Base-by-base conservation (phyloP, 2,888 invertebrate species). In the Macrosoma leucophasiata region DNA sequence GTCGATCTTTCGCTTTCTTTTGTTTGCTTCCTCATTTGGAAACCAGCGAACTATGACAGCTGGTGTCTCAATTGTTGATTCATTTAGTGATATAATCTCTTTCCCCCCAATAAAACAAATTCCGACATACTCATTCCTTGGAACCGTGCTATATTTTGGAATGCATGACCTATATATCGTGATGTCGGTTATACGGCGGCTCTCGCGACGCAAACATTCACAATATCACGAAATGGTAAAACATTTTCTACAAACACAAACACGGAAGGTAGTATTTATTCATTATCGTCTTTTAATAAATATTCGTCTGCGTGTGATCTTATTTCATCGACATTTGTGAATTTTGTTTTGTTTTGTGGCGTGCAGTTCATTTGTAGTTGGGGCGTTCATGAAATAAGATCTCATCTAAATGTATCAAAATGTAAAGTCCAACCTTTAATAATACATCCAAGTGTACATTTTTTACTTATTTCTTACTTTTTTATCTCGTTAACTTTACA, bases 241-340 rank as follows among this genome's bases (percentile, higher is more conserved):
- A 75, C 68, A 72, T 74, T 71, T 62, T 63, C 74, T 62, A 59
- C 71, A 70, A 69, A 77, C 71, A 72, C 68, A 65, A 54, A 68
- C 62, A 70, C 62, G 61, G 52, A 78, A 84, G 84, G 84, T 84
- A 84, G 78, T 82, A 81, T 79, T 72, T 69, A 67, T 75, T 73
- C 55, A 76, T 75, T 78, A 68, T 68, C 53, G 63, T 67, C 62
- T 71, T 64, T 58, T 58, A 65, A 51, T 64, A 55, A 61, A 60
- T 57, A 52, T 48, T 53, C 52, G 44, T 57, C 46, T 41, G 41
- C 35, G 43, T 65, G 61, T 51, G 62, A 62, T 59, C 61, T 67
- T 62, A 61, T 66, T 60, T 62, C 59, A 64, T 58, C 45, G 15
- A 34, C 27, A 32, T 39, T 27, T 30, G 51, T 45, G 37, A 49